These are phyloP conservation scores for Latrodectus geometricus DNA, from an alignment of 1,140 invertebrate genomes.

Conservation along the genomic window DNA sequence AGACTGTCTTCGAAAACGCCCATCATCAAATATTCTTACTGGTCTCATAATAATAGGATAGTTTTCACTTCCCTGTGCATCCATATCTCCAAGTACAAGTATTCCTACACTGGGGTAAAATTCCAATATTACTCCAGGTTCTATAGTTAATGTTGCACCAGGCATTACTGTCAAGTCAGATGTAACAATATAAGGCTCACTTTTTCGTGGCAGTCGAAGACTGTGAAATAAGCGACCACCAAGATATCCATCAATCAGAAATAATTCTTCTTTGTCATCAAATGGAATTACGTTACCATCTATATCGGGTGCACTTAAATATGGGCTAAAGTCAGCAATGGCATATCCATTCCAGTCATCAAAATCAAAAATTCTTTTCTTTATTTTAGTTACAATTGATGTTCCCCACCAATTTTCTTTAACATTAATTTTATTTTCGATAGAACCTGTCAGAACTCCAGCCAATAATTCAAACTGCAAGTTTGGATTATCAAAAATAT, in stretches of 20 bases:
- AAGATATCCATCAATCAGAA: slow-evolving; percentile 73
- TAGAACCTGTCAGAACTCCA: slow-evolving; percentile 87
- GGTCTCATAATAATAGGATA: slow-evolving; percentile 89
- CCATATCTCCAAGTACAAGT: slow-evolving; percentile 91
- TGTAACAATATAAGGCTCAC: slow-evolving; percentile 83
- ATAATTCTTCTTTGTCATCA: slow-evolving; percentile 26
- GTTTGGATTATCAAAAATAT: slow-evolving; percentile 87
- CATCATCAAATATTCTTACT: slow-evolving; percentile 63
- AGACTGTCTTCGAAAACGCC: slow-evolving; percentile 15
- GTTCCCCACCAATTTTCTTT: slow-evolving; percentile 97
- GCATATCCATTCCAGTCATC: slow-evolving; percentile 99
- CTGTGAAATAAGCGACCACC: slow-evolving; percentile 86
- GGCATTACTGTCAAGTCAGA: slow-evolving; percentile 98
- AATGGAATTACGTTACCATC: slow-evolving; percentile 62
- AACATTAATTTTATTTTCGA: slow-evolving; percentile 89
- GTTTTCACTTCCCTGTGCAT: slow-evolving; percentile 82
- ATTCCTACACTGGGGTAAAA: slow-evolving; percentile 98
- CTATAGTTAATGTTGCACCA: slow-evolving; percentile 83
- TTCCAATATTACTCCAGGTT: slow-evolving; percentile 87
- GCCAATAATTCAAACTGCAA: slow-evolving; percentile 93
- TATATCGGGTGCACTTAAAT: slow-evolving; percentile 72
- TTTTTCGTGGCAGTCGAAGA: slow-evolving; percentile 77
- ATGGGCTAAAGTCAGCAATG: slow-evolving; percentile 89
- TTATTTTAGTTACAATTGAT: slow-evolving; percentile 78
- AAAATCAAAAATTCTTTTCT: slow-evolving; percentile 95